Percentiles rank a stretch among this genome's conserved stretches.
These are phyloP conservation scores for Dreissena polymorpha DNA, from an alignment of 1,140 invertebrate genomes.

Conservation along the genomic window DNA sequence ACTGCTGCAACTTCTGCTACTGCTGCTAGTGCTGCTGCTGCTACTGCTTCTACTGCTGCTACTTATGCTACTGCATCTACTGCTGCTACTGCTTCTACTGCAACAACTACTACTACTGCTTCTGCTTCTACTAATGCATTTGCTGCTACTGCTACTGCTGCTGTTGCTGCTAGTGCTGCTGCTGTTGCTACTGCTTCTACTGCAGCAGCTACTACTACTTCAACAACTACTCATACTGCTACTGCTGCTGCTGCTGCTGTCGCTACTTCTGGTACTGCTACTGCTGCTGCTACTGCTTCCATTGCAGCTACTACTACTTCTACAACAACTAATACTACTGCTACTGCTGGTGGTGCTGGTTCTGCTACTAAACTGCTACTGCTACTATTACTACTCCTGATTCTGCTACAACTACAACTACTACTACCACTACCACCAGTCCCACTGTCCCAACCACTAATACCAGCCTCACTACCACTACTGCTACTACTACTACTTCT, in stretches of 20 bases:
- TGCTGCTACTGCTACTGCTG: conserved; percentile 32
- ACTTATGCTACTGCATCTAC: neutral
- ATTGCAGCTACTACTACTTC: neutral
- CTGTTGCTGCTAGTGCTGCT: neutral
- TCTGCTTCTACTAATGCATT: neutral
- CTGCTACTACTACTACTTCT: conserved; percentile 1
- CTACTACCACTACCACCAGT: neutral
- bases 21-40: neutral
- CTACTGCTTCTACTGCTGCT: conserved; percentile 23
- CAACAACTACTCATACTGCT: neutral
- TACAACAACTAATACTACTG: conserved; percentile 10
- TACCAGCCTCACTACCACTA: neutral
- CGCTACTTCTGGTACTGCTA: neutral
- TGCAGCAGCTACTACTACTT: neutral
- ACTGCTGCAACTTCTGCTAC: conserved; percentile 3
- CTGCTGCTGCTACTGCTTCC: neutral
- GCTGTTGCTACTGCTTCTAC: neutral
- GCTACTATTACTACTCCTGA: neutral
- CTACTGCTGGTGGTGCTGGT: conserved; percentile 8
- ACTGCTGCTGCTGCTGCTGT: neutral
- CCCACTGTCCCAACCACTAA: neutral
- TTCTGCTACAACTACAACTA: conserved; percentile 7
- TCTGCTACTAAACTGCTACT: neutral
- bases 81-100: conserved; percentile 14
- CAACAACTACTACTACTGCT: neutral